Evolutionary conservation across 2,113 vertebrate species (phyloP).

Genomic region (Erinaceus europaeus): DNA sequence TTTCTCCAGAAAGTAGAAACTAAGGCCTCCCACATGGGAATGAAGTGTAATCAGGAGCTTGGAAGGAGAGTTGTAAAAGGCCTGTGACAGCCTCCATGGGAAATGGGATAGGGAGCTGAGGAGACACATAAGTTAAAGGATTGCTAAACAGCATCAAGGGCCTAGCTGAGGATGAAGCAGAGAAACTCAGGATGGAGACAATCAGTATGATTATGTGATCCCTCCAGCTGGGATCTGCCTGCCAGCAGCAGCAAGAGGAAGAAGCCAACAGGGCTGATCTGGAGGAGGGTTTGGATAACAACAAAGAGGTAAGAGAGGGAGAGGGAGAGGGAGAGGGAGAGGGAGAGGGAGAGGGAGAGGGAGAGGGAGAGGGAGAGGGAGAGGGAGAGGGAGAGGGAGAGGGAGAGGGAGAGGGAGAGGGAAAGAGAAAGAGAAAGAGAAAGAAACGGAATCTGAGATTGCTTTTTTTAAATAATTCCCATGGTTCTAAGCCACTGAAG

Average conservation of each 20-base stretch:
- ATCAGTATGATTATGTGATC: background rate
- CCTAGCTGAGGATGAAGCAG: slow-evolving; percentile 45
- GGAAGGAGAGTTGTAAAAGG: background rate
- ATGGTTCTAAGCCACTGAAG: background rate
- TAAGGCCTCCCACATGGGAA: background rate
- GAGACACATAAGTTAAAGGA: slow-evolving; percentile 2
- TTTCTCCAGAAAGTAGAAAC: background rate
- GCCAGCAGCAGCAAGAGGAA: too few relatives aligned
- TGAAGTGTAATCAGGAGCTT: background rate
- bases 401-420: too few relatives aligned
- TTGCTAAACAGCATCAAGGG: background rate
- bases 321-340: too few relatives aligned
- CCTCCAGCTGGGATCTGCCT: too few relatives aligned
- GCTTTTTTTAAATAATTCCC: background rate
- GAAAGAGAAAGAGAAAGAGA: too few relatives aligned
- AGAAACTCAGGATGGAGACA: slow-evolving; percentile 26
- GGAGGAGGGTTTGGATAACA: too few relatives aligned
- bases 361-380: too few relatives aligned
- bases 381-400: too few relatives aligned
- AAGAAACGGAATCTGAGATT: background rate
- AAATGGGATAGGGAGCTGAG: background rate
- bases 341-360: background rate
- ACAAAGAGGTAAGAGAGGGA: too few relatives aligned
- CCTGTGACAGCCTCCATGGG: background rate
- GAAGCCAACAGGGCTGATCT: too few relatives aligned